Evolutionary conservation across 2,113 vertebrate genomes (phyloP).

Genomic region (Alligator sinensis): DNA sequence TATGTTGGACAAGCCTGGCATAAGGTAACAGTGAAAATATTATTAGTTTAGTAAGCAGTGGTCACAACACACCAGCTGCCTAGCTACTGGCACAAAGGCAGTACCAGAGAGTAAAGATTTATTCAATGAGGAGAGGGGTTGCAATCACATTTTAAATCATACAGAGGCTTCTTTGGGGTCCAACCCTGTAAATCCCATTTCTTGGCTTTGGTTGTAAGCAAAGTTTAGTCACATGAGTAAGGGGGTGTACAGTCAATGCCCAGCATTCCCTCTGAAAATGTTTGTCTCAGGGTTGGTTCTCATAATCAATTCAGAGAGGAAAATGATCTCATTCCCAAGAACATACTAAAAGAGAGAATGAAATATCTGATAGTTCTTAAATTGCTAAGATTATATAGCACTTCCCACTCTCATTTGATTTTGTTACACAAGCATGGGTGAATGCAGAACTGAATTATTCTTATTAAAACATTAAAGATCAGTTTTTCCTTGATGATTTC

Average conservation of each 20-base stretch:
- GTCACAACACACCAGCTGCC: accelerated
- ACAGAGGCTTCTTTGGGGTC: neutral
- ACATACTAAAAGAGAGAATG: neutral
- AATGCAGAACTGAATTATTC: conserved; percentile 23
- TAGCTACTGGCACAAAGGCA: neutral
- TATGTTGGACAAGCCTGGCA: too few relatives aligned
- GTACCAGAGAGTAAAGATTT: accelerated
- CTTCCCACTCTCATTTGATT: conserved; percentile 31
- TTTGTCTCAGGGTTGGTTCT: neutral
- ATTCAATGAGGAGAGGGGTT: neutral
- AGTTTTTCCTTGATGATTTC: neutral
- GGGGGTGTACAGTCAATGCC: neutral
- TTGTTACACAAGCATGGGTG: neutral
- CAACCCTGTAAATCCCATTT: accelerated
- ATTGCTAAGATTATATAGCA: neutral
- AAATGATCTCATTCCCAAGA: neutral
- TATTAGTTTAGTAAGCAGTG: accelerated
- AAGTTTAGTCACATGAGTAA: neutral
- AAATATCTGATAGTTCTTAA: neutral
- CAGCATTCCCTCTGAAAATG: neutral
- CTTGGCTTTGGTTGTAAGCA: neutral
- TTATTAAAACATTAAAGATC: neutral
- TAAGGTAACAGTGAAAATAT: neutral
- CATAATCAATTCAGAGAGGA: accelerated
- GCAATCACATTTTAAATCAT: neutral